These are phyloP conservation scores for Notocelia uddmanniana DNA, from an alignment of 2,888 invertebrate genomes.

Conservation along the genomic window DNA sequence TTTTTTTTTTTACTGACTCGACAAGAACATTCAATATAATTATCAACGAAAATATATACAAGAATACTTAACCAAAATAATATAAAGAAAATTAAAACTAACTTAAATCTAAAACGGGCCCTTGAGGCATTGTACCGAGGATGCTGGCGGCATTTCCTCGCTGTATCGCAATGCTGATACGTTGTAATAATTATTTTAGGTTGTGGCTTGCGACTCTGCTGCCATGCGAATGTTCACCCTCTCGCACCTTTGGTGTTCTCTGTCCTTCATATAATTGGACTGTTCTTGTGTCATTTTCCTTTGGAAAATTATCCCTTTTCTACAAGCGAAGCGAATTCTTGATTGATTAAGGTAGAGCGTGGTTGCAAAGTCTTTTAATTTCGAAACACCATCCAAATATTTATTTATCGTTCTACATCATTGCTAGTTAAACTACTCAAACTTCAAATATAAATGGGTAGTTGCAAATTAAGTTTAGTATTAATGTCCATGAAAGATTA, in stretches of 20 bases:
- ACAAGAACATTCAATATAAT: too few species aligned
- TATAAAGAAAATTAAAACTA: too few species aligned
- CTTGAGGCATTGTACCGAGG: too few species aligned
- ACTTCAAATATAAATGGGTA: background rate
- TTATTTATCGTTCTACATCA: background rate
- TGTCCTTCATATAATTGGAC: background rate
- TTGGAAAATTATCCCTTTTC: conserved; percentile 5
- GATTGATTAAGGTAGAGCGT: conserved; percentile 9
- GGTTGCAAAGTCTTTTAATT: conserved; percentile 19
- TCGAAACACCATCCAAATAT: background rate
- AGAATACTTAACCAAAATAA: too few species aligned
- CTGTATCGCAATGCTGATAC: too few species aligned
- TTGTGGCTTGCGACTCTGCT: conserved; percentile 43
- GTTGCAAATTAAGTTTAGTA: too few species aligned
- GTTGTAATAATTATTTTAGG: conserved; percentile 34
- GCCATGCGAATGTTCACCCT: conserved; percentile 41
- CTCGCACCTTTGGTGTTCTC: conserved; percentile 21
- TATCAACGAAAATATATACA: too few species aligned
- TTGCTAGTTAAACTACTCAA: background rate
- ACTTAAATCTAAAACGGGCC: too few species aligned
- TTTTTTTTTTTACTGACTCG: too few species aligned
- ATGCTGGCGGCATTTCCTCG: too few species aligned
- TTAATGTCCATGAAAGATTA: background rate
- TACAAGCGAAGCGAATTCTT: conserved; percentile 39
- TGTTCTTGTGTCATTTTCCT: background rate